Percentiles rank a stretch among this genome's conserved stretches.
These are phyloP conservation scores for Leptodactylus fuscus DNA, from an alignment of 2,113 vertebrate genomes.

Conservation along the genomic window DNA sequence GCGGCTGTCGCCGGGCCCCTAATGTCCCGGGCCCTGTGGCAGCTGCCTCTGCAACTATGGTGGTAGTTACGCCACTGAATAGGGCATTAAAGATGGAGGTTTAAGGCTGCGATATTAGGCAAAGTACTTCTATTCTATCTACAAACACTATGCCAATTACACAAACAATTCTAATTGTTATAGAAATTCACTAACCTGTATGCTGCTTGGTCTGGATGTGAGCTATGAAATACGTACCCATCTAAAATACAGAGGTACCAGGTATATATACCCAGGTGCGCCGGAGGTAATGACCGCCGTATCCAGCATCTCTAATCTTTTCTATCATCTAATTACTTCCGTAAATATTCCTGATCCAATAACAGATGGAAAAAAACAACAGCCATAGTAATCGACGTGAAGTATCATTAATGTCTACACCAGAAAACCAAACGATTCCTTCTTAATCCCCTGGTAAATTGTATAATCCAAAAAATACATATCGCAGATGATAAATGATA, in stretches of 20 bases:
- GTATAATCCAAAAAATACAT: not conserved
- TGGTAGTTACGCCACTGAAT: too few relatives aligned
- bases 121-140: too few relatives aligned
- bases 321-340: conserved; percentile 9
- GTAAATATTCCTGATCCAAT: conserved; percentile 34
- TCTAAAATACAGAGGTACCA: not conserved
- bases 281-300: not conserved
- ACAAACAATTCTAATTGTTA: too few relatives aligned
- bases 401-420: conserved; percentile 24
- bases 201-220: not conserved
- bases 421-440: not conserved
- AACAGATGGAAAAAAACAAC: not conserved
- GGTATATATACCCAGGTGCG: conserved; percentile 23
- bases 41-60: too few relatives aligned
- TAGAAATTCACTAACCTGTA: conserved; percentile 24
- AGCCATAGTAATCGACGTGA: not conserved
- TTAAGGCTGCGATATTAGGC: too few relatives aligned
- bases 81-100: too few relatives aligned
- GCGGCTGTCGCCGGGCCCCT: too few relatives aligned
- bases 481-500: conserved; percentile 2
- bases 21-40: too few relatives aligned
- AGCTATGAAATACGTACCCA: not conserved
- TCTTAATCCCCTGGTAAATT: not conserved
- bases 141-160: too few relatives aligned
- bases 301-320: too few relatives aligned